Evolutionary conservation across 2,888 invertebrate species (phyloP).

Genomic region (Diarsia mendica): DNA sequence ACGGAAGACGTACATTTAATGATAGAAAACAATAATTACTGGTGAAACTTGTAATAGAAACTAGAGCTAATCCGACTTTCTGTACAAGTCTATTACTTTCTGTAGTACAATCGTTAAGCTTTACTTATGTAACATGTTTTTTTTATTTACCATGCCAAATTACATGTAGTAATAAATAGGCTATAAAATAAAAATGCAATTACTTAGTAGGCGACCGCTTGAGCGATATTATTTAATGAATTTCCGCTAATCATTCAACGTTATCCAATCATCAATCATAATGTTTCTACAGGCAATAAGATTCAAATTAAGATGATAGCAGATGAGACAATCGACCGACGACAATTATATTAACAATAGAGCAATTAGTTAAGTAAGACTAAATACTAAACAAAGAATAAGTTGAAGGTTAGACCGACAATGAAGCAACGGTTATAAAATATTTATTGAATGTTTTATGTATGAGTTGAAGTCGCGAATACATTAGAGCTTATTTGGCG

Average conservation of each 20-base stretch:
- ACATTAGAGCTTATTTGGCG: conserved; percentile 80
- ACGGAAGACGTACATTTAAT: conserved; percentile 83
- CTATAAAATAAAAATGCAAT: conserved; percentile 63
- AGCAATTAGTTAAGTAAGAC: conserved; percentile 80
- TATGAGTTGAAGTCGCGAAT: conserved; percentile 74
- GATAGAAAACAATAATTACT: conserved; percentile 77
- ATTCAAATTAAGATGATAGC: conserved; percentile 47
- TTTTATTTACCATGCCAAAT: conserved; percentile 56
- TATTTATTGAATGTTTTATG: conserved; percentile 70
- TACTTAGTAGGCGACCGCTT: conserved; percentile 50
- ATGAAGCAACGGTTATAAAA: conserved; percentile 65
- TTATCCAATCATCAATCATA: conserved; percentile 51
- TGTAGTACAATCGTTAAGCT: conserved; percentile 54
- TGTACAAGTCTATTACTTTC: conserved; percentile 71
- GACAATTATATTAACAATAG: conserved; percentile 73
- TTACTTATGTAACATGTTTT: conserved; percentile 60
- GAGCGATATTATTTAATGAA: conserved; percentile 53
- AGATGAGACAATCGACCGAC: conserved; percentile 53
- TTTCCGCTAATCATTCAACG: conserved; percentile 57
- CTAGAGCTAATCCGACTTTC: conserved; percentile 74
- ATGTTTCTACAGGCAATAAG: conserved; percentile 26
- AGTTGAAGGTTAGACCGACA: conserved; percentile 73
- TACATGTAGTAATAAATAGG: conserved; percentile 59
- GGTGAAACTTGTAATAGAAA: conserved; percentile 79
- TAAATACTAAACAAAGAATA: conserved; percentile 80